These are phyloP conservation scores for Eurytoma adleriae DNA, from an alignment of 2,888 invertebrate genomes.

Conservation along the genomic window DNA sequence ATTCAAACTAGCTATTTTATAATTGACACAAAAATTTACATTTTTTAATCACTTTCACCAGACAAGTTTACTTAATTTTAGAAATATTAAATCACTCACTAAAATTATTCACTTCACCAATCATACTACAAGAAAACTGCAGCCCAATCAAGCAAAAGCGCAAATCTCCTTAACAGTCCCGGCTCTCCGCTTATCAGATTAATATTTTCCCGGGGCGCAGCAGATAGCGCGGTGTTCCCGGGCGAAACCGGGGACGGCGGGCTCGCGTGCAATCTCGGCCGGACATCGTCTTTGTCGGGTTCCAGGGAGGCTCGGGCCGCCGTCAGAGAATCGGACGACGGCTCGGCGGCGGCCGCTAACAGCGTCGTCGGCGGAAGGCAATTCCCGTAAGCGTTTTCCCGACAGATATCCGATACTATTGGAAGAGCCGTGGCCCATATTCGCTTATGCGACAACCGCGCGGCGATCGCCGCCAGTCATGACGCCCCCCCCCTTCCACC, in stretches of 20 bases:
- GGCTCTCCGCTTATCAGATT: no score
- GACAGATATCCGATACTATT: slow-evolving; percentile 49
- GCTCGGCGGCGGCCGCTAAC: neutral
- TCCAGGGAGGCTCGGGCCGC: neutral
- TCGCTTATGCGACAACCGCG: neutral
- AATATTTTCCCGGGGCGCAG: no score
- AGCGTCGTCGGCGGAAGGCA: slow-evolving; percentile 41
- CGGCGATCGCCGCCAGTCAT: neutral
- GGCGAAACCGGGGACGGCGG: neutral
- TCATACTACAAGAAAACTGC: no score
- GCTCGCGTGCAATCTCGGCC: neutral
- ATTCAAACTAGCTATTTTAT: no score
- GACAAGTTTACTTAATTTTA: no score
- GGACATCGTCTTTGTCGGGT: slow-evolving; percentile 3
- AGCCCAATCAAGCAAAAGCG: no score
- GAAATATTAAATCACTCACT: no score
- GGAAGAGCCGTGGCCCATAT: neutral
- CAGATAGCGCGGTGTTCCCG: no score
- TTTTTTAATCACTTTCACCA: no score
- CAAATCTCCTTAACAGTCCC: no score
- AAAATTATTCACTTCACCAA: no score
- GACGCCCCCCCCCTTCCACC: neutral
- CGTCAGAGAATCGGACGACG: slow-evolving; percentile 4
- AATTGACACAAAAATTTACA: no score
- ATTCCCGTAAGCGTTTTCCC: slow-evolving; percentile 45